Percentiles rank a stretch among this genome's conserved stretches.
Evolutionary conservation across 2,888 invertebrate species (phyloP).

Genomic region (Drosophila meridiana): DNA sequence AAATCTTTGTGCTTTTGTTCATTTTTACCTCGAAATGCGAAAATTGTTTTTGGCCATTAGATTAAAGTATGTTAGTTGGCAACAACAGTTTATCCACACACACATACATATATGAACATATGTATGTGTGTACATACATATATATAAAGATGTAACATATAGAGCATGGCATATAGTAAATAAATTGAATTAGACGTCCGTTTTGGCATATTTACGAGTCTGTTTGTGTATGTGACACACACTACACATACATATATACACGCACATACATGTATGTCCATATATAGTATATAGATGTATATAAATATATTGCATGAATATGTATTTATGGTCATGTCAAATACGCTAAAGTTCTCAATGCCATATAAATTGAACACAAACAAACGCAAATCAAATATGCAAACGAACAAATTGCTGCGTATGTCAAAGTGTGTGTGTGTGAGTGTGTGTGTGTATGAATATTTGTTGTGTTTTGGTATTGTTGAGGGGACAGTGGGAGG

Average conservation of each 20-base stretch:
- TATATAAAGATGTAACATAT: slow-evolving; percentile 20
- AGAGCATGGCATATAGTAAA: slow-evolving; percentile 54
- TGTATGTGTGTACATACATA: neutral
- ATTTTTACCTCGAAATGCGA: slow-evolving; percentile 16
- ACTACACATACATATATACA: neutral
- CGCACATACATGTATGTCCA: neutral
- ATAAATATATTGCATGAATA: slow-evolving; percentile 21
- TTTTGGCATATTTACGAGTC: slow-evolving; percentile 74
- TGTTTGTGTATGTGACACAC: slow-evolving; percentile 36
- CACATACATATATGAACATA: slow-evolving; percentile 8
- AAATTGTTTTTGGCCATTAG: slow-evolving; percentile 38
- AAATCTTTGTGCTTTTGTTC: slow-evolving; percentile 15
- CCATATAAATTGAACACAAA: slow-evolving; percentile 74
- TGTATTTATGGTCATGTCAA: slow-evolving; percentile 66
- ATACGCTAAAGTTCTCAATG: slow-evolving; percentile 73
- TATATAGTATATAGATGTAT: slow-evolving; percentile 10
- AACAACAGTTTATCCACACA: slow-evolving; percentile 18
- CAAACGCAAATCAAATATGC: slow-evolving; percentile 74
- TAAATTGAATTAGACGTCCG: slow-evolving; percentile 69
- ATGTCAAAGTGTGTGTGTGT: neutral
- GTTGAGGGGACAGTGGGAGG: slow-evolving; percentile 9
- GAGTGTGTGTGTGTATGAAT: slow-evolving; percentile 7
- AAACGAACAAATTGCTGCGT: slow-evolving; percentile 67
- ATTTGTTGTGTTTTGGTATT: slow-evolving; percentile 6
- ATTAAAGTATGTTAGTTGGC: slow-evolving; percentile 35